phyloP scores from a whole-genome alignment of 1,140 invertebrate species.

The Penaeus vannamei region DNA sequence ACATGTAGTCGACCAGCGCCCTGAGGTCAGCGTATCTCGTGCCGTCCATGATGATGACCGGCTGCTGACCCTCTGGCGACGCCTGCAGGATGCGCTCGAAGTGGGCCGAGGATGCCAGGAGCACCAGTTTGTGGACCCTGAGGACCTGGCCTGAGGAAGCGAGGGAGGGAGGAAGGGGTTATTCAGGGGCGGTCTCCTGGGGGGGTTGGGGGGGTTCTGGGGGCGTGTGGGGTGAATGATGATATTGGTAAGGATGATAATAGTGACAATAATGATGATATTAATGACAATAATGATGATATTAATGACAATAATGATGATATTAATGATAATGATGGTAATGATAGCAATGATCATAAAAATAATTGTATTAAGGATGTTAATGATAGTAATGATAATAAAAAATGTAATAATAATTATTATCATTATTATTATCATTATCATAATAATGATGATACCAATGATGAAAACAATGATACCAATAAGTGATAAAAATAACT shows the following conservation, averaged over 20 bases:
- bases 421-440: no score
- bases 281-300: no score
- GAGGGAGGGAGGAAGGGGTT: neutral
- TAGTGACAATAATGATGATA: neutral
- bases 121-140: constrained; percentile 90
- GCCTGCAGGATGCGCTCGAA: constrained; percentile 89
- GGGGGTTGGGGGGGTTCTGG: neutral
- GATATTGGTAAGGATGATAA: neutral
- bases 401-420: no score
- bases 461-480: no score
- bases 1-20: constrained; percentile 92
- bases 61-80: constrained; percentile 83
- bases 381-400: neutral
- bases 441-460: no score
- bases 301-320: no score
- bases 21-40: constrained; percentile 90
- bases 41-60: constrained; percentile 89
- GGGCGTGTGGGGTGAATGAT: neutral
- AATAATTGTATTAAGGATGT: neutral
- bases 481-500: no score
- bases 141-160: constrained; percentile 85
- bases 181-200: neutral
- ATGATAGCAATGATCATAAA: neutral
- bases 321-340: neutral
- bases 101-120: constrained; percentile 94